phyloP scores from a whole-genome alignment of 2,797 vertebrate genomes.

The Sebastes steindachneri region DNA sequence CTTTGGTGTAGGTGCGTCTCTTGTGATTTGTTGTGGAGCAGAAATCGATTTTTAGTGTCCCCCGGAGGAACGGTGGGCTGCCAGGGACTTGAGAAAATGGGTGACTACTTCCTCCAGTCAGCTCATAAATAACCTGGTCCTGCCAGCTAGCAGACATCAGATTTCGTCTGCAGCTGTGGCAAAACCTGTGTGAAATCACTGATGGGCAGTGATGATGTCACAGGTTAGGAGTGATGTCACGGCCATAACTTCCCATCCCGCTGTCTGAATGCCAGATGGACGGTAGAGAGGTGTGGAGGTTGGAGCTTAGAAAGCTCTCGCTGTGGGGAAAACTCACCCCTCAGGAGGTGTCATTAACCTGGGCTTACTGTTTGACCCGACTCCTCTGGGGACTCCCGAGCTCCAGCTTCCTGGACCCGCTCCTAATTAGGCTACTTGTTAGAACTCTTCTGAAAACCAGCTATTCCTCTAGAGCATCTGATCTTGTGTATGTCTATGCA shows the following conservation, averaged over 20 bases:
- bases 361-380: conserved; percentile 77
- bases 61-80: conserved; percentile 66
- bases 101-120: conserved; percentile 71
- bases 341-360: conserved; percentile 88
- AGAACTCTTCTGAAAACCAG: conserved; percentile 69
- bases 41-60: conserved; percentile 84
- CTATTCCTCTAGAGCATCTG: conserved; percentile 62
- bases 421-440: conserved; percentile 84
- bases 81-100: conserved; percentile 71
- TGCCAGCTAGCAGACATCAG: conserved; percentile 75
- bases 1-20: conserved; percentile 60
- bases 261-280: conserved; percentile 83
- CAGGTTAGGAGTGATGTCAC: conserved; percentile 85
- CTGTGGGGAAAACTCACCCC: conserved; percentile 73
- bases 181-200: conserved; percentile 75
- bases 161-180: conserved; percentile 75
- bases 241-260: conserved; percentile 77
- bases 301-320: conserved; percentile 73
- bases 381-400: conserved; percentile 66
- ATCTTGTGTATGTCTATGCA: conserved; percentile 59
- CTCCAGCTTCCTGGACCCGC: conserved; percentile 64
- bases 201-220: conserved; percentile 82
- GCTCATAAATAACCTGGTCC: conserved; percentile 78
- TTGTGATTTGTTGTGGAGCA: conserved; percentile 73
- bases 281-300: conserved; percentile 80